Conservation (phyloP, 2,797 vertebrate genomes). For the Artibeus jamaicensis region DNA sequence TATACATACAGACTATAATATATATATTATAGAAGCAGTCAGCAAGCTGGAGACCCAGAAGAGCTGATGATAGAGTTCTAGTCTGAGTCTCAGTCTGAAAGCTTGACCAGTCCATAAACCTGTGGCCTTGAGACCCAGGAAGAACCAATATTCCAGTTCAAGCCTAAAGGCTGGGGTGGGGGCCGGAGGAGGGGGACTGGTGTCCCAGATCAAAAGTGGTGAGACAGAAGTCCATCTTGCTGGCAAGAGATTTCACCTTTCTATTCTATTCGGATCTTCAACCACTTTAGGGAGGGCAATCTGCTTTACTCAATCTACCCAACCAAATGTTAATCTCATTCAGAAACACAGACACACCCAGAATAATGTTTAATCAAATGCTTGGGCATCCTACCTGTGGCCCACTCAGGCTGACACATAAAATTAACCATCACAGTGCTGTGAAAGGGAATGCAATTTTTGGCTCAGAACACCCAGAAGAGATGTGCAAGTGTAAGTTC, state of each 20-base stretch:
- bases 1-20: too few species aligned
- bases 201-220: background rate
- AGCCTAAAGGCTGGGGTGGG: background rate
- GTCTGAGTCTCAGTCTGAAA: background rate
- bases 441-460: background rate
- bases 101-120: background rate
- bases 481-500: background rate
- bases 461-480: background rate
- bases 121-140: background rate
- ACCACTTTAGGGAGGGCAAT: background rate
- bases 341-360: background rate
- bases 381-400: background rate
- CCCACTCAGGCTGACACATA: background rate
- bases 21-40: background rate
- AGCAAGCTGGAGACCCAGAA: background rate
- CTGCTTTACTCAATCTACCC: background rate
- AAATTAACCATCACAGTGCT: background rate
- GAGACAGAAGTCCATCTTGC: background rate
- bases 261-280: background rate
- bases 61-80: background rate
- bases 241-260: background rate
- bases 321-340: background rate
- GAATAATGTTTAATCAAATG: background rate
- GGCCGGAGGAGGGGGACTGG: background rate
- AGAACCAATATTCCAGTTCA: background rate